Evolutionary conservation across 2,113 vertebrate species (phyloP).

Genomic region (Micronycteris hirsuta): DNA sequence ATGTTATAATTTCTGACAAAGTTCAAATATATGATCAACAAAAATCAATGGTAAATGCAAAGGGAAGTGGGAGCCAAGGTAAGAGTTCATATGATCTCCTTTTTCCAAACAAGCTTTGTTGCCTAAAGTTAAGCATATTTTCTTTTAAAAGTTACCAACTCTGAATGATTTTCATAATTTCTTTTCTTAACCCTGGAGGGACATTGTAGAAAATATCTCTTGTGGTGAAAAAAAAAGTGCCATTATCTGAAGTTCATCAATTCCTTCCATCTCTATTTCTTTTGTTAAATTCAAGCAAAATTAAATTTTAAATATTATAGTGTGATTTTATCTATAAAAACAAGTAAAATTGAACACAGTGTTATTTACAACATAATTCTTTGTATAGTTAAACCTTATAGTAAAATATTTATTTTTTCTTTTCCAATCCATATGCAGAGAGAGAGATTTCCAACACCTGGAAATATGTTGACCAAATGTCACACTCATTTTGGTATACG

Average conservation of each 20-base stretch:
- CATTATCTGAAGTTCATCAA: background rate
- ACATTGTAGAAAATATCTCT: background rate
- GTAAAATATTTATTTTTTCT: background rate
- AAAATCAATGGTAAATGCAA: background rate
- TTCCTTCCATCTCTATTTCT: background rate
- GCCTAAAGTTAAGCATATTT: background rate
- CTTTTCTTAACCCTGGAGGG: background rate
- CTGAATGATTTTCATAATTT: conserved; percentile 1
- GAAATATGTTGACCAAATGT: background rate
- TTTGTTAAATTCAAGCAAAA: background rate
- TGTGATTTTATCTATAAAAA: background rate
- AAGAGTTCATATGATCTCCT: background rate
- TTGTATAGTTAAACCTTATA: background rate
- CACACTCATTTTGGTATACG: background rate
- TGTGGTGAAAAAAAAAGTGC: background rate
- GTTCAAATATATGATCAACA: background rate
- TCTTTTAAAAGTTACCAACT: background rate
- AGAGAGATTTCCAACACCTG: background rate
- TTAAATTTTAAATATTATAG: background rate
- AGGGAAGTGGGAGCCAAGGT: background rate
- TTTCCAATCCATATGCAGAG: background rate
- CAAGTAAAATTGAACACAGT: background rate
- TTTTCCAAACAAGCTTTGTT: background rate
- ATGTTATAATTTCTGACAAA: background rate
- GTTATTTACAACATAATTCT: background rate